Evolutionary conservation across 2,888 invertebrate species (phyloP).

Genomic region (Platerodrilus igneus): DNA sequence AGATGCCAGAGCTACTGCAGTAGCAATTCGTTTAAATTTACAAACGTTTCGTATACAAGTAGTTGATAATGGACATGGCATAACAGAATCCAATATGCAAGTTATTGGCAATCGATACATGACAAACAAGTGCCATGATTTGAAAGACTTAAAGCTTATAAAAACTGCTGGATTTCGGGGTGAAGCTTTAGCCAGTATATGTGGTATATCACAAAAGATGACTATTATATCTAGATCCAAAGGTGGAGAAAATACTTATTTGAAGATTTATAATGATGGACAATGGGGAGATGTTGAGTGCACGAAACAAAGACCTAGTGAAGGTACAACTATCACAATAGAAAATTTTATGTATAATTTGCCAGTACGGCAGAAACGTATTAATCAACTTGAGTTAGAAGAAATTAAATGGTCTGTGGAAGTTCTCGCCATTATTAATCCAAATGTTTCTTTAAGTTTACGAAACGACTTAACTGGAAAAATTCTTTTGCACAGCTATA

Average conservation of each 20-base stretch:
- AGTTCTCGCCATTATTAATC: slow-evolving; percentile 61
- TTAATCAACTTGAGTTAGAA: slow-evolving; percentile 56
- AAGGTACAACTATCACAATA: slow-evolving; percentile 69
- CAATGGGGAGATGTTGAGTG: slow-evolving; percentile 32
- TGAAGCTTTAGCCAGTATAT: slow-evolving; percentile 62
- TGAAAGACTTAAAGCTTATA: slow-evolving; percentile 52
- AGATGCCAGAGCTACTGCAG: slow-evolving; percentile 64
- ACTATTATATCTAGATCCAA: slow-evolving; percentile 56
- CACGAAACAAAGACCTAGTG: slow-evolving; percentile 53
- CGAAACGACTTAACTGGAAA: slow-evolving; percentile 60
- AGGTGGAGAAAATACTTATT: slow-evolving; percentile 52
- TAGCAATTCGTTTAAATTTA: slow-evolving; percentile 65
- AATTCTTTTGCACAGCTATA: slow-evolving; percentile 57
- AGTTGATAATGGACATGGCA: slow-evolving; percentile 72
- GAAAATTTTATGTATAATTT: slow-evolving; percentile 60
- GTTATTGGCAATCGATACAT: slow-evolving; percentile 57
- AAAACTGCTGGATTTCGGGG: slow-evolving; percentile 64
- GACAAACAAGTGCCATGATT: slow-evolving; percentile 60
- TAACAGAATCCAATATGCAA: slow-evolving; percentile 54
- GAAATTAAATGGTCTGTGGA: slow-evolving; percentile 57
- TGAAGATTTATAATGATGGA: slow-evolving; percentile 48
- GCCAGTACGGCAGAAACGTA: slow-evolving; percentile 56
- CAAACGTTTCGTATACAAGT: slow-evolving; percentile 62
- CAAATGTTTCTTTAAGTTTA: slow-evolving; percentile 61
- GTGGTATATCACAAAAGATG: slow-evolving; percentile 53